Conservation (phyloP, 2,888 invertebrate genomes). For the Tortricodes alternella region DNA sequence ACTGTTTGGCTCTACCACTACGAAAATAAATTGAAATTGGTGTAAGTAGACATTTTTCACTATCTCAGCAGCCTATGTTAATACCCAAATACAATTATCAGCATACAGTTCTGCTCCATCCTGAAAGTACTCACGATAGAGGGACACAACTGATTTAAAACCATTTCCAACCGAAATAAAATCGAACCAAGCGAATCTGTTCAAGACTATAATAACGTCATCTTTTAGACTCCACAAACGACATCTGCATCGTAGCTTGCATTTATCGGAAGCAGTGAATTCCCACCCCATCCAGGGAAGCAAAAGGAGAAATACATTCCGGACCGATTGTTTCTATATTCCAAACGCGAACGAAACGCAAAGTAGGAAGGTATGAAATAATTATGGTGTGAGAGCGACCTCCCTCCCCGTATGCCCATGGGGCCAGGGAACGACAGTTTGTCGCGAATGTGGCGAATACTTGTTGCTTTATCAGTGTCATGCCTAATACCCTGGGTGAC, state of each 20-base stretch:
- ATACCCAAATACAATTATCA: too few species aligned
- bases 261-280: slow-evolving; percentile 54
- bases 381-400: slow-evolving; percentile 69
- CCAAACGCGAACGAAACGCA: slow-evolving; percentile 65
- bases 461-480: slow-evolving; percentile 77
- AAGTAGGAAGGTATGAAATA: slow-evolving; percentile 68
- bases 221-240: slow-evolving; percentile 13
- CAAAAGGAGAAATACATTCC: slow-evolving; percentile 64
- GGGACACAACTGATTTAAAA: neutral
- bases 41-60: too few species aligned
- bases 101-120: too few species aligned
- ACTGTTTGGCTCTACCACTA: too few species aligned
- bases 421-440: slow-evolving; percentile 48
- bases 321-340: slow-evolving; percentile 65
- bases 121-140: neutral
- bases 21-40: too few species aligned
- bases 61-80: too few species aligned
- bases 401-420: slow-evolving; percentile 38
- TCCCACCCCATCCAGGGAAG: slow-evolving; percentile 46
- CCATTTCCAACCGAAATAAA: slow-evolving; percentile 6
- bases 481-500: slow-evolving; percentile 53
- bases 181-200: slow-evolving; percentile 4
- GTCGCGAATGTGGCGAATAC: slow-evolving; percentile 70
- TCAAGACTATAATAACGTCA: slow-evolving; percentile 13
- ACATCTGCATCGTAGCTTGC: slow-evolving; percentile 43